Base-by-base conservation (phyloP, 2,113 vertebrate species). In the Callorhinus ursinus region DNA sequence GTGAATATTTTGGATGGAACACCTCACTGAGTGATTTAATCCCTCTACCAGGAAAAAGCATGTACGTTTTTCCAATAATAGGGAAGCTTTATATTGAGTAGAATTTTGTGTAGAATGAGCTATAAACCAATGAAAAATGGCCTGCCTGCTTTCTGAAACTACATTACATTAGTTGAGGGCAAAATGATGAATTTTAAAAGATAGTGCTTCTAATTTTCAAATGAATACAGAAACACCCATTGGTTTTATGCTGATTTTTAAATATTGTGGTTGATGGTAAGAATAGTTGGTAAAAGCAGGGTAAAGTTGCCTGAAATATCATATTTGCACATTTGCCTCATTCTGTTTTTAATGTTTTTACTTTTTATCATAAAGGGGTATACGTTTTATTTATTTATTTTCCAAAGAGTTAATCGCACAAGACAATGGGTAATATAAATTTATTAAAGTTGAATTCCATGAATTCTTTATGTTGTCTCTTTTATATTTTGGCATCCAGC, bases 101-200 rank as follows among this genome's bases (percentile, higher is more conserved):
- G 51, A 95, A 26, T 98, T 95, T 95, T 81, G 63, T 84, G 36
- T 36, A 93, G 82, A 77, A 77, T 86, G 97, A 98, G 55, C 14
- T 61, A 93, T 88, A 98, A 98, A 97, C 39, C 14, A 81, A 46
- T 18, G 6, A 98, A 98, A 98, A 98, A 90, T 85, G 21, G 6
- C 28, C 69, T 97, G 93, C 2, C 14, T 59, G 79, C 31, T 91
- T 95, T 97, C 65, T 88, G 94, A 98, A 97, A 71, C 61, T 97
- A 77, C 76, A 61, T 93, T 85, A 93, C 7, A 88, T 90, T 69
- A 97, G n/a, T 59, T 96, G 80, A 89, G 65, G 85, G 57, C 53
- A 91, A 83, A 88, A 51, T 95, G 61, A 97, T 24, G 31, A 67
- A 61, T 94, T 98, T 94, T 21, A 7, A 97, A 59, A 96, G 7